phyloP scores from a whole-genome alignment of 2,888 invertebrate genomes.

The Conistra vaccinii region DNA sequence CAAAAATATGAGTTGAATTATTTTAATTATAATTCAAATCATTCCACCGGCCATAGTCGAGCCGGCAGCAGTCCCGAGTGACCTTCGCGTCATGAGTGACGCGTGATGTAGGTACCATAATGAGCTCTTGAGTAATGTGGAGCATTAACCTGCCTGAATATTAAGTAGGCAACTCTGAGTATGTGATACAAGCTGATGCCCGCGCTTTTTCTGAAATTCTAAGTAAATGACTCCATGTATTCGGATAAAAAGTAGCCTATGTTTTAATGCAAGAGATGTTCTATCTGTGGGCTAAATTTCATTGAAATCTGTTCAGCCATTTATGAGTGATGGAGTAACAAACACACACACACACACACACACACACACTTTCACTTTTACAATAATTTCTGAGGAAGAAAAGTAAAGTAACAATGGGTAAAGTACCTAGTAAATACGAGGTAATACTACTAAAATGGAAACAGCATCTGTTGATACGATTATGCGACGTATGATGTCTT shows the following conservation, averaged over 20 bases:
- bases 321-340: neutral
- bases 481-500: neutral
- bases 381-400: neutral
- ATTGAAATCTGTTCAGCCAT: neutral
- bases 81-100: constrained; percentile 33
- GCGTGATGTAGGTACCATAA: constrained; percentile 46
- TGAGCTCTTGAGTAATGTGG: constrained; percentile 30
- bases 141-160: constrained; percentile 38
- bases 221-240: neutral
- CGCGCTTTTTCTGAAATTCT: neutral
- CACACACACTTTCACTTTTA: too few species aligned
- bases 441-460: neutral
- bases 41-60: neutral
- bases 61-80: constrained; percentile 11
- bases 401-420: neutral
- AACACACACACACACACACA: too few species aligned
- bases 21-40: constrained; percentile 35
- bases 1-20: constrained; percentile 8
- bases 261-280: neutral
- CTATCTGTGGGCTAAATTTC: neutral
- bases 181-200: neutral
- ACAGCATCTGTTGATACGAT: neutral
- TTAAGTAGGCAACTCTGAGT: constrained; percentile 13
- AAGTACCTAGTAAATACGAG: too few species aligned
- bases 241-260: neutral